Evolutionary conservation across 2,113 vertebrate species (phyloP), one percentile per base, ranked within the genome.

Genomic region (Centrocercus urophasianus): DNA sequence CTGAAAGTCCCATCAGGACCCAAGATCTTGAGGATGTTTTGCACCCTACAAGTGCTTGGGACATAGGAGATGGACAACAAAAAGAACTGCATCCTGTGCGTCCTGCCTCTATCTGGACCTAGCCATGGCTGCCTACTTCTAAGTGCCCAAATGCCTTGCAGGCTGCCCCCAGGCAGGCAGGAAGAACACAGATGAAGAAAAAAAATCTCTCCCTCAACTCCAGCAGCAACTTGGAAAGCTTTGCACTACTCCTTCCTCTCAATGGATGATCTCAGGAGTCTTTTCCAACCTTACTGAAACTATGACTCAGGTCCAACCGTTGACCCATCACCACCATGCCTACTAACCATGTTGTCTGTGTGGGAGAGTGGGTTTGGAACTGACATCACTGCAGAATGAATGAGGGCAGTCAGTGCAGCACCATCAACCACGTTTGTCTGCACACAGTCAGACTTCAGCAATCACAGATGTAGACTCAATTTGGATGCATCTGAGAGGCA

Each of bases 221-320:
- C 63, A 38, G 19, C 11, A 57, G 18, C 36, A 75, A 14, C 8
- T 4, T 47, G 40, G 63, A 15, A 34, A 60, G 8, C 52, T 32
- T 47, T 30, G 7, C 20, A 7, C 24, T 2, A 0, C 4, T 63
- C 24, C 20, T 47, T 76, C 20, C 10, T n/a, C n/a, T 8, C 8
- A 32, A 24, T 10, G 21, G 48, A 48, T 24, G 48, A 48, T 48
- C 48, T 48, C 48, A 48, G 48, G 6, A 22, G 48, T 48, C 48
- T 12, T 48, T 48, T 48, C 48, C 48, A 48, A 48, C 48, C 48
- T 48, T 48, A 48, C 6, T 48, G 48, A 48, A 48, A 48, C 48
- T 6, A 24, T 24, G 21, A 24, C 12, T 48, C 50, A 54, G 16
- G 27, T 54, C 27, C 27, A 54, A 28, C 52, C 14, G 9, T 15